Evolutionary conservation across 2,888 invertebrate species (phyloP), one percentile per base, ranked within the genome.

Genomic region (Pristionchus japonicus): DNA sequence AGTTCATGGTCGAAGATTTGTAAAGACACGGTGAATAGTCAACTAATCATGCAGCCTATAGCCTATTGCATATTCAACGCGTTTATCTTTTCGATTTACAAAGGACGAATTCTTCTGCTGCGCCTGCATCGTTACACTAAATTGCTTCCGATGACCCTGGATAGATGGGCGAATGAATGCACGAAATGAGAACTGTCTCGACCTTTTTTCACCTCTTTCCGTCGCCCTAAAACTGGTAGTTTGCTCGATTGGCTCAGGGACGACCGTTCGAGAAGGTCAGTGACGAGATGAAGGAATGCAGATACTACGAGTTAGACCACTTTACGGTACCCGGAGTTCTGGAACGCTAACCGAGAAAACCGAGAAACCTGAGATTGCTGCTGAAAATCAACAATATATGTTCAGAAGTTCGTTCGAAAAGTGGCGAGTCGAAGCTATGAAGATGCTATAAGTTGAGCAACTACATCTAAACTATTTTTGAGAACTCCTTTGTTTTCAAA

Each of bases 131-230:
- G 47, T 23, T 52, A 23, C 4, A 27, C 61, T 27, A n/a, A n/a
- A 6, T 57, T 57, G 11, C 57, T 7, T 17, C 17, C 31, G 64
- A 15, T 67, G 64, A 67, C 64, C 64, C 64, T 67, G 64, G 57
- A 57, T 57, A n/a, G 57, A 34, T 31, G 64, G 64, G 34, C 27
- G 13, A 61, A 61, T 27, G 64, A 61, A 61, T 61, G 61, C 15
- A 31, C 34, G 64, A 67, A 70, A 70, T 70, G 70, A 70, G 70
- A 70, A 70, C 70, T 70, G 37, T 70, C 70, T 70, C 70, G 70
- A 34, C 70, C 70, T 31, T 67, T 67, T 70, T 70, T 37, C 23
- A 23, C 70, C 34, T 34, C 31, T 61, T 23, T 15, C 57, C 61
- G n/a, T 61, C 17, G 43, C 43, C 11, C 34, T 70, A 70, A 70